phyloP scores from a whole-genome alignment of 53 echinoderm and acorn worm species.

The Actinopyga echinites region DNA sequence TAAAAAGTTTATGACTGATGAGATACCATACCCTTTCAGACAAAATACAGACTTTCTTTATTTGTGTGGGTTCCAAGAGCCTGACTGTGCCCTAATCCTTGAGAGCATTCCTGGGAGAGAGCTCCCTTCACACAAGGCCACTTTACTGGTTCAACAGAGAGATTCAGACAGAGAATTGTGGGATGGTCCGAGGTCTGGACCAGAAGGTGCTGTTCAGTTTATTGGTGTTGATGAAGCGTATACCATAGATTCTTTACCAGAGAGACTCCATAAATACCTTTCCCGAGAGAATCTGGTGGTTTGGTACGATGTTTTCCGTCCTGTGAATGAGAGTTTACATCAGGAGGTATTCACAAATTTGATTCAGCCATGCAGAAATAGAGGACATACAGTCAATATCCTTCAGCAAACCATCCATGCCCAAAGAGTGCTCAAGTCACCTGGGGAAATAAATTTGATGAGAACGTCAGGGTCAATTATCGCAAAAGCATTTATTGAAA shows the following conservation, averaged over 20 bases:
- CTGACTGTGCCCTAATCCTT: slow-evolving; percentile 82
- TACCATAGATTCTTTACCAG: slow-evolving; percentile 64
- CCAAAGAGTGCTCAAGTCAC: slow-evolving; percentile 83
- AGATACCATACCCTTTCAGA: slow-evolving; percentile 91
- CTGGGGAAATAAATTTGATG: slow-evolving; percentile 73
- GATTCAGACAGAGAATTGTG: slow-evolving; percentile 92
- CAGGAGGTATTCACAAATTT: slow-evolving; percentile 72
- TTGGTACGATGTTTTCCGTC: slow-evolving; percentile 92
- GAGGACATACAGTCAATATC: slow-evolving; percentile 84
- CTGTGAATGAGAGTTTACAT: slow-evolving; percentile 61
- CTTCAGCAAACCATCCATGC: slow-evolving; percentile 80
- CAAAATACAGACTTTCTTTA: slow-evolving; percentile 94
- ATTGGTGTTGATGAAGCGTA: slow-evolving; percentile 83
- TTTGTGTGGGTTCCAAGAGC: slow-evolving; percentile 94
- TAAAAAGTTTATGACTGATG: slow-evolving; percentile 95
- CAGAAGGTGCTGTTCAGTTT: slow-evolving; percentile 83
- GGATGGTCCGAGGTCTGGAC: slow-evolving; percentile 91
- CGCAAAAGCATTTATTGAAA: slow-evolving; percentile 73
- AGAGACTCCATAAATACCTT: slow-evolving; percentile 60
- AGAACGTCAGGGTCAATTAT: slow-evolving; percentile 75
- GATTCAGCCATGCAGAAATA: slow-evolving; percentile 72
- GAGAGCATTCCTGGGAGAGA: slow-evolving; percentile 69
- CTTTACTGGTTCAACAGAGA: slow-evolving; percentile 80
- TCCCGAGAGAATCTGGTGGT: slow-evolving; percentile 58
- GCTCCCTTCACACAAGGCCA: slow-evolving; percentile 82